phyloP scores from a whole-genome alignment of 2,797 vertebrate genomes.

The Rhinogobio ventralis region DNA sequence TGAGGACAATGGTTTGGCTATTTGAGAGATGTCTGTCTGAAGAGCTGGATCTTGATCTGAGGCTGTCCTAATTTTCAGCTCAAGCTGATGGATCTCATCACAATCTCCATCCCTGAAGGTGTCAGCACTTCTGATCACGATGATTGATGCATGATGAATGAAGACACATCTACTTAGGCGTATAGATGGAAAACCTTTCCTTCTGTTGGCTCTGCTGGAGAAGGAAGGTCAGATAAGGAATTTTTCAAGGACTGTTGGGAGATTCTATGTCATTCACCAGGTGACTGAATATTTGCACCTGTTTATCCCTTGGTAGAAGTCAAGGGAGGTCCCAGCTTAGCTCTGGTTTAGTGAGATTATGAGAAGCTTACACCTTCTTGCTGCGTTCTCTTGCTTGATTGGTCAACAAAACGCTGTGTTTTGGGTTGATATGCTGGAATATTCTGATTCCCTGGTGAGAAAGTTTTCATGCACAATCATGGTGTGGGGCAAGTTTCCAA shows the following conservation, averaged over 20 bases:
- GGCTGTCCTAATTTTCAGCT: not conserved
- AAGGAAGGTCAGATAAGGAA: not conserved
- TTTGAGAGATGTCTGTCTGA: not conserved
- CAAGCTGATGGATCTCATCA: not conserved
- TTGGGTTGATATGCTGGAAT: constrained; percentile 40
- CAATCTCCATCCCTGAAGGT: not conserved
- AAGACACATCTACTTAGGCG: not conserved
- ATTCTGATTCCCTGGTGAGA: constrained; percentile 19
- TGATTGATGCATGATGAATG: not conserved
- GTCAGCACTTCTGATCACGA: not conserved
- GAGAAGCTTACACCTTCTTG: constrained; percentile 20
- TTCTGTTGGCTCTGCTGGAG: not conserved
- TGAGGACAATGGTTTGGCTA: not conserved
- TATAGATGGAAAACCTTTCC: not conserved
- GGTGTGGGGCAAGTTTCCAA: not conserved
- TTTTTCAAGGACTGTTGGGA: constrained; percentile 30
- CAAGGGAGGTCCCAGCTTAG: not conserved
- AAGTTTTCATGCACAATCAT: constrained; percentile 28
- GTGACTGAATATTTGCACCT: constrained; percentile 30
- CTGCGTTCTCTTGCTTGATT: constrained; percentile 20
- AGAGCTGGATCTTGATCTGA: not conserved
- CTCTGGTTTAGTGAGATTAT: constrained; percentile 16
- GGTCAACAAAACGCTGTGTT: not conserved
- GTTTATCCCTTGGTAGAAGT: not conserved
- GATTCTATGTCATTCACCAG: constrained; percentile 46